Conservation (phyloP, 2,888 invertebrate species). For the Rotaria socialis region DNA sequence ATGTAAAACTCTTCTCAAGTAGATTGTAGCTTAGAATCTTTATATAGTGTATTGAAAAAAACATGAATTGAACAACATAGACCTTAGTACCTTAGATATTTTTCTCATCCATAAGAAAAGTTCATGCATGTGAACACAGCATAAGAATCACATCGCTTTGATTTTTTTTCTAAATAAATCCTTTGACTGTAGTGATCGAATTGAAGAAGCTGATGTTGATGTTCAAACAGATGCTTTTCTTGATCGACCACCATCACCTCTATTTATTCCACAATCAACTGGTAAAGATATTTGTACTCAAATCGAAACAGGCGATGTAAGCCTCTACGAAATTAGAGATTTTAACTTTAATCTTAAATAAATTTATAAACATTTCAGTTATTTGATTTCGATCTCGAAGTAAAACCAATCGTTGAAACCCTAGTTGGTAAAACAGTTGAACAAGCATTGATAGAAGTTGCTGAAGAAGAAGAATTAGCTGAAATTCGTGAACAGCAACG, state of each 20-base stretch:
- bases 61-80: too few species aligned
- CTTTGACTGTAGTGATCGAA: constrained; percentile 52
- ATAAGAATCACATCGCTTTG: neutral
- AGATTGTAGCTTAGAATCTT: too few species aligned
- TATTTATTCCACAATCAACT: constrained; percentile 72
- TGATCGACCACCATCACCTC: constrained; percentile 75
- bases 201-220: constrained; percentile 70
- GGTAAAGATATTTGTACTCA: constrained; percentile 79
- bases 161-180: constrained; percentile 37
- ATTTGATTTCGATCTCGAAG: constrained; percentile 85
- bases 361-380: constrained; percentile 61
- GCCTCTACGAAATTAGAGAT: constrained; percentile 34
- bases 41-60: too few species aligned
- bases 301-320: constrained; percentile 80
- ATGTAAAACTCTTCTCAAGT: too few species aligned
- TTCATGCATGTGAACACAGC: too few species aligned
- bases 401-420: constrained; percentile 80
- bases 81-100: too few species aligned
- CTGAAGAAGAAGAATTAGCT: constrained; percentile 85
- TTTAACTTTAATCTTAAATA: neutral
- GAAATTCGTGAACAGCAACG: constrained; percentile 75
- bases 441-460: constrained; percentile 79
- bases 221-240: constrained; percentile 82
- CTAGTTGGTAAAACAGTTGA: constrained; percentile 82
- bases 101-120: too few species aligned